phyloP scores from a whole-genome alignment of 2,888 invertebrate species.

The Dichetophora obliterata region DNA sequence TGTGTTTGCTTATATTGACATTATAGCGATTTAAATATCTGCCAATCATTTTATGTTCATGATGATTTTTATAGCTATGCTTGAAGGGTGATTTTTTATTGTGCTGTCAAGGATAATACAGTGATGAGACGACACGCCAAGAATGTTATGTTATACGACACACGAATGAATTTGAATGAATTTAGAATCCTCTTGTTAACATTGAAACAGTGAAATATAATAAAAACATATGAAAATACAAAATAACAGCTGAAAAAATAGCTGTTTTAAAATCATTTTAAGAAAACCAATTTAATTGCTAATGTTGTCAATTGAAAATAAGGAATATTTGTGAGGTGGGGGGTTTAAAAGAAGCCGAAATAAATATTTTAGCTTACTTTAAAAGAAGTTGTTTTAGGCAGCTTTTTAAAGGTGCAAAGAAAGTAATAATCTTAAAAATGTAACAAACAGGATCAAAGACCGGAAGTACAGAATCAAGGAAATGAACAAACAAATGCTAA shows the following conservation, averaged over 20 bases:
- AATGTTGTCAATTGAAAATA: too few relatives aligned
- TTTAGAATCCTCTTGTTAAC: background rate
- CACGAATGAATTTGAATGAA: background rate
- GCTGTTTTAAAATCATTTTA: background rate
- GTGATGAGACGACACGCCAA: background rate
- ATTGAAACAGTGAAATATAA: background rate
- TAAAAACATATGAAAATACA: background rate
- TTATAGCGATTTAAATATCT: constrained; percentile 61
- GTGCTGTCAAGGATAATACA: constrained; percentile 7
- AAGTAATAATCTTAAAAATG: background rate
- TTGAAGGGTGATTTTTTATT: constrained; percentile 9
- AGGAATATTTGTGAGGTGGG: too few relatives aligned
- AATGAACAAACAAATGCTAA: constrained; percentile 5
- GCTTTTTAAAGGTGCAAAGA: background rate
- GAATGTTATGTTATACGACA: too few relatives aligned
- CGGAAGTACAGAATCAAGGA: background rate
- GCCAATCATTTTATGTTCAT: constrained; percentile 57
- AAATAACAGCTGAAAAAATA: background rate
- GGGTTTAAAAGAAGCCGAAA: too few relatives aligned
- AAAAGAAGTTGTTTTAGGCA: background rate
- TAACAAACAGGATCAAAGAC: background rate
- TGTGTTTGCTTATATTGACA: constrained; percentile 58
- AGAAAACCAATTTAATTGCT: too few relatives aligned
- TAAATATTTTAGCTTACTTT: too few relatives aligned
- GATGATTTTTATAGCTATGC: constrained; percentile 15